Evolutionary conservation across 2,888 invertebrate genomes (phyloP).

Genomic region (Melinaea marsaeus): DNA sequence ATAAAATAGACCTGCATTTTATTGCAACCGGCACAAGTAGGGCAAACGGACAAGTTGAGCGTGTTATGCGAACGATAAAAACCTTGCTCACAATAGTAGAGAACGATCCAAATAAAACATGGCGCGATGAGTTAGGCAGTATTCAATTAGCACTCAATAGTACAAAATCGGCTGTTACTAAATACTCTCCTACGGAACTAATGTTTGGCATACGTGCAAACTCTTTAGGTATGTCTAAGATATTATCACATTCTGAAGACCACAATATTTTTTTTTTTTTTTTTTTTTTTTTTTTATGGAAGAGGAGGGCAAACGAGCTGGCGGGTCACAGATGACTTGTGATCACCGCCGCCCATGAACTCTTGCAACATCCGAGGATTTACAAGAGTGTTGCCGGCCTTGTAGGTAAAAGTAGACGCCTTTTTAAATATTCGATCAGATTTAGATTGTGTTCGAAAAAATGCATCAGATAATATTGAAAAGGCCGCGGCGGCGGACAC

Average conservation of each 20-base stretch:
- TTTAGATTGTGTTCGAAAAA: slow-evolving; percentile 8
- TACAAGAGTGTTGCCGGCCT: no score
- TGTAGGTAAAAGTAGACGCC: no score
- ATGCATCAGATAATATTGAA: slow-evolving; percentile 12
- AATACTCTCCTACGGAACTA: not conserved
- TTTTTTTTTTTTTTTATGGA: no score
- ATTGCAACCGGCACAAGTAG: not conserved
- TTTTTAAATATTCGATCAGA: slow-evolving; percentile 5
- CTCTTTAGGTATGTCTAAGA: slow-evolving; percentile 4
- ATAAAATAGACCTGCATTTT: not conserved
- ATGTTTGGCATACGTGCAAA: not conserved
- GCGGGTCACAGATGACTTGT: no score
- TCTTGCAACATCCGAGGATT: no score
- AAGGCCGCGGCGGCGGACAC: slow-evolving; percentile 11
- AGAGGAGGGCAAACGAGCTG: no score
- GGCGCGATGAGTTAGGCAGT: not conserved
- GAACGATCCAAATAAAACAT: not conserved
- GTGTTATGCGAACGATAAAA: not conserved
- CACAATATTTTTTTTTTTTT: no score
- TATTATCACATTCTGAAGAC: not conserved
- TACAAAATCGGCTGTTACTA: not conserved
- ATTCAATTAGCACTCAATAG: not conserved
- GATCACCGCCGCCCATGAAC: no score
- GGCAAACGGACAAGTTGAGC: not conserved
- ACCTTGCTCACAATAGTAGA: not conserved